Percentiles rank a stretch among this genome's conserved stretches.
These are phyloP conservation scores for Odobenus rosmarus DNA, from an alignment of 2,113 vertebrate species.

Conservation along the genomic window DNA sequence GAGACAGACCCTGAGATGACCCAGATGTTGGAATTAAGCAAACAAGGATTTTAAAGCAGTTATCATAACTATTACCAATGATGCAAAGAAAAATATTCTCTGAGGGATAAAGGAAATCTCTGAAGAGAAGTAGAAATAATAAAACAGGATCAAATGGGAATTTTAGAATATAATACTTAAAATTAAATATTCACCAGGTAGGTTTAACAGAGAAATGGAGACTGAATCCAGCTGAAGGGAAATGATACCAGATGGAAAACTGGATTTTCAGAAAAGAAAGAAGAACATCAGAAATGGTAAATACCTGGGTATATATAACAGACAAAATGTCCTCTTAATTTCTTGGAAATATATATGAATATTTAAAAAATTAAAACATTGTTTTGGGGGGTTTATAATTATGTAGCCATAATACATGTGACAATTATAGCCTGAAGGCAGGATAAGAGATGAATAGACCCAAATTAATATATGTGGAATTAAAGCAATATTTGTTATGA, in stretches of 20 bases:
- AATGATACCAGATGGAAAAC: background rate
- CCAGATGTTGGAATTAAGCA: background rate
- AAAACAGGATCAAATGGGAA: background rate
- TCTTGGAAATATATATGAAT: constrained; percentile 30
- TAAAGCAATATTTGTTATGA: background rate
- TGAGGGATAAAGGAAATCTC: background rate
- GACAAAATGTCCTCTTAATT: constrained; percentile 1
- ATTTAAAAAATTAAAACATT: constrained; percentile 27
- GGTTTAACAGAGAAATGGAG: constrained; percentile 3
- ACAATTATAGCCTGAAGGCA: constrained; percentile 7
- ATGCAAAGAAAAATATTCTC: constrained; percentile 1
- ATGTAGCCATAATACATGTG: background rate
- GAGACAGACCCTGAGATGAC: background rate
- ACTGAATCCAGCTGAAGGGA: background rate
- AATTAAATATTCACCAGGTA: constrained; percentile 1
- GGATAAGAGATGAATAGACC: background rate
- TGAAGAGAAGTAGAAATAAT: background rate
- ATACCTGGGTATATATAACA: background rate
- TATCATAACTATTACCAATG: background rate
- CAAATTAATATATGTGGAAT: background rate
- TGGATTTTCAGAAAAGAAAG: background rate
- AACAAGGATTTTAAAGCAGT: background rate
- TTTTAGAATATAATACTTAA: background rate
- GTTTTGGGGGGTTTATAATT: constrained; percentile 22
- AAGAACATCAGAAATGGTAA: constrained; percentile 28